A percentile compares a stretch with the other conserved stretches of the same genome.
Conservation (phyloP, 2,113 vertebrate genomes). For the Dissostichus mawsoni region DNA sequence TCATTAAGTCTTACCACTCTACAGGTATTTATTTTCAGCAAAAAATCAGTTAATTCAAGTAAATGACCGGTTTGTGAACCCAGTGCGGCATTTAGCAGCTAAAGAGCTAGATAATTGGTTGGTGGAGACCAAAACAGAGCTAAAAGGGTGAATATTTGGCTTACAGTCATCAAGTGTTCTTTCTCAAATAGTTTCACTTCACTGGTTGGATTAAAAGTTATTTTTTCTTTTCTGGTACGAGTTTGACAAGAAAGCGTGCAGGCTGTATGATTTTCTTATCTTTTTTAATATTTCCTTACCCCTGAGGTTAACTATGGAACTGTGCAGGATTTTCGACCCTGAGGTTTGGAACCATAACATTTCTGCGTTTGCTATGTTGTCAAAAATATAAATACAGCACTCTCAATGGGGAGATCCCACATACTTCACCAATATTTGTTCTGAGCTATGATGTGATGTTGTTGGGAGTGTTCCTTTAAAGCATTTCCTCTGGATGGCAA, state of each 20-base stretch:
- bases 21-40: background rate
- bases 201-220: background rate
- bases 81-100: background rate
- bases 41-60: background rate
- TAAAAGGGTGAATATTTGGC: too few species aligned
- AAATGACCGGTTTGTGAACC: background rate
- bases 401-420: background rate
- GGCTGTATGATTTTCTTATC: background rate
- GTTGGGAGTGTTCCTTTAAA: constrained; percentile 28
- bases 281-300: background rate
- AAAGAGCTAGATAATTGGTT: background rate
- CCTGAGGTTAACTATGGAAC: background rate
- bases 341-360: background rate
- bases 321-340: background rate
- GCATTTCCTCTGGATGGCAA: constrained; percentile 7
- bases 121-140: background rate
- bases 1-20: background rate
- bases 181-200: too few species aligned
- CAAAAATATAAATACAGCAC: background rate
- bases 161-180: background rate
- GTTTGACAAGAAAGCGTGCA: background rate
- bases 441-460: background rate
- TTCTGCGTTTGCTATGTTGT: background rate
- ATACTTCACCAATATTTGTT: constrained; percentile 15
- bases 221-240: background rate